Conservation (phyloP, 2,888 invertebrate species). For the Frankliniella fusca region DNA sequence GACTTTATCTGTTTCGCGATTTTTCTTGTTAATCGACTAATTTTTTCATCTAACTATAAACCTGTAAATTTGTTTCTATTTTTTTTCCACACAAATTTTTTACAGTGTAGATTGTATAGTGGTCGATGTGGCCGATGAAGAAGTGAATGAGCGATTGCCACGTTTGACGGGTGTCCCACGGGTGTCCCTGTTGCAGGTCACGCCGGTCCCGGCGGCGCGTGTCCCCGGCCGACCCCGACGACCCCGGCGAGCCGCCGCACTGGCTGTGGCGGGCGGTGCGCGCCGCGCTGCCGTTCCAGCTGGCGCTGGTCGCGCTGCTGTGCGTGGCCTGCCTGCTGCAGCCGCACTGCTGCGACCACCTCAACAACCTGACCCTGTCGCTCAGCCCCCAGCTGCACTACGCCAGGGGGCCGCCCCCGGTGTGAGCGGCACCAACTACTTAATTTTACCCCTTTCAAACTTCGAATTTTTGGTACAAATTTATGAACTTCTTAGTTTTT, state of each 20-base stretch:
- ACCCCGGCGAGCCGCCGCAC: conserved; percentile 54
- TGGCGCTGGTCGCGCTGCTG: conserved; percentile 67
- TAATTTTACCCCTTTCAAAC: background rate
- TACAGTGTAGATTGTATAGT: too few relatives aligned
- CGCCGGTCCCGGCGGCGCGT: conserved; percentile 47
- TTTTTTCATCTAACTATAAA: too few relatives aligned
- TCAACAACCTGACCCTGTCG: conserved; percentile 70
- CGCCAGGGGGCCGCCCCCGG: conserved; percentile 76
- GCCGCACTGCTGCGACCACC: conserved; percentile 70
- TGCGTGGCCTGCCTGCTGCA: conserved; percentile 70
- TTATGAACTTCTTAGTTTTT: background rate
- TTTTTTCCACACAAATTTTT: too few relatives aligned
- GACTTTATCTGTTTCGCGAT: too few relatives aligned
- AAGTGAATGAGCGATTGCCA: too few relatives aligned
- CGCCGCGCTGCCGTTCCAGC: conserved; percentile 71
- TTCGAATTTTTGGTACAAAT: conserved; percentile 18
- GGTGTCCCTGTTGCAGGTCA: too few relatives aligned
- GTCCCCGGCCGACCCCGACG: conserved; percentile 52
- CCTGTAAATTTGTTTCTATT: too few relatives aligned
- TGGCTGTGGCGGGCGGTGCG: conserved; percentile 69
- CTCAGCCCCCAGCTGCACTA: conserved; percentile 76
- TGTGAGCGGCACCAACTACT: conserved; percentile 50
- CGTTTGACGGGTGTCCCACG: too few relatives aligned
- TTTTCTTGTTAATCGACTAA: too few relatives aligned
- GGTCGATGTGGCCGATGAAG: too few relatives aligned